Evolutionary conservation across 2,797 vertebrate species (phyloP), one percentile per base, ranked within the genome.

Genomic region (Lutjanus campechanus): DNA sequence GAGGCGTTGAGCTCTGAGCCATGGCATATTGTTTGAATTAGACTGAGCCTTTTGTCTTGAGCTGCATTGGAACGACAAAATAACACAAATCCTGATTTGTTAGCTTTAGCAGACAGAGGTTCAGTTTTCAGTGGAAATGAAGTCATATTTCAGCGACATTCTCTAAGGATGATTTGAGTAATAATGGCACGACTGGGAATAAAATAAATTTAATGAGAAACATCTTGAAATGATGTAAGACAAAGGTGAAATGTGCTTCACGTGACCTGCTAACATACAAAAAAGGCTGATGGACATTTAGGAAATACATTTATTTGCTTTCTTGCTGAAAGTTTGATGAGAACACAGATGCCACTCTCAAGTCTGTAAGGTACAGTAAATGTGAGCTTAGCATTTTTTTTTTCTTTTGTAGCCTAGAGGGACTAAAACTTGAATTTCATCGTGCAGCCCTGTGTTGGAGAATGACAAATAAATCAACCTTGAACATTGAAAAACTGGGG

Each of bases 1-100:
- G 19, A 82, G 66, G 40, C 46, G 9, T 25, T 53, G 63, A 60
- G 76, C 82, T 77, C 61, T 0, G 20, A 85, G 75, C 65, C 60
- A 13, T 8, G 25, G 66, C 81, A 83, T 70, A 82, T 80, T 90
- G 85, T 88, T 84, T 85, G 77, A 93, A 91, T 85, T 81, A 81
- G 65, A 79, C 63, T 43, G 43, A 83, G 69, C 60, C 70, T 73
- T 89, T 92, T 85, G 79, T 90, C 64, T 82, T n/a, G 50, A 73
- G 75, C 80, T 66, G 71, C 55, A 70, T 54, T 75, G 58, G 65
- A 83, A 77, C 0, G 46, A 82, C 65, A 84, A 82, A 84, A 87
- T 53, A 88, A 87, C 79, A 60, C 77, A 59, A 36, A 65, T 80
- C 46, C 77, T 76, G 77, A 88, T 87, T 88, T 80, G 85, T 80